phyloP scores from a whole-genome alignment of 2,113 vertebrate genomes.

The Rhineura floridana region DNA sequence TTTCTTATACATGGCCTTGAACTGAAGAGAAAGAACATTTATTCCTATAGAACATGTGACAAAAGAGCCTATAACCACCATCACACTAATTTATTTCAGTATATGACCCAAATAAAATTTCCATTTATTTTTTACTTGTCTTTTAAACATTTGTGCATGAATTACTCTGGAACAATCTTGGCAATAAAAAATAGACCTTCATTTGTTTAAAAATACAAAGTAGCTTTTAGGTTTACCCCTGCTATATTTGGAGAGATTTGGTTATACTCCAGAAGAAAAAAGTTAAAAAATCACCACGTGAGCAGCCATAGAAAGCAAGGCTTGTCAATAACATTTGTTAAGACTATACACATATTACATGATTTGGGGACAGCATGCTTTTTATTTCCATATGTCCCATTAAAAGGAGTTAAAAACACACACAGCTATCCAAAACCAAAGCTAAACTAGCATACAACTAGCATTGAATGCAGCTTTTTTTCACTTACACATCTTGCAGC shows the following conservation, averaged over 20 bases:
- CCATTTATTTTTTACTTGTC: background rate
- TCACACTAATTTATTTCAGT: background rate
- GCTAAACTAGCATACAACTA: constrained; percentile 75
- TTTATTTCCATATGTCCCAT: constrained; percentile 58
- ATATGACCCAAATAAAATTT: background rate
- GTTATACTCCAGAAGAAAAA: constrained; percentile 71
- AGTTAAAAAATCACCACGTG: constrained; percentile 60
- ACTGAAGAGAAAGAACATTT: background rate
- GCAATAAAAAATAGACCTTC: constrained; percentile 30
- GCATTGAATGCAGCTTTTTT: constrained; percentile 59
- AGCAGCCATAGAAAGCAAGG: constrained; percentile 77
- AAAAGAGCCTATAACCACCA: background rate
- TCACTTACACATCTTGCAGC: constrained; percentile 98
- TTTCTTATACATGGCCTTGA: constrained; percentile 13
- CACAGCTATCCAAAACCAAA: constrained; percentile 70
- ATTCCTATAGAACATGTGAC: background rate
- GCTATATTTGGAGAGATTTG: constrained; percentile 58
- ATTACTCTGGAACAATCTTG: constrained; percentile 12
- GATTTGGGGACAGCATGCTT: constrained; percentile 73
- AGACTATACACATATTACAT: constrained; percentile 46
- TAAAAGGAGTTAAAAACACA: constrained; percentile 62
- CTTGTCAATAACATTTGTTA: constrained; percentile 58
- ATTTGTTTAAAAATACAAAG: constrained; percentile 20
- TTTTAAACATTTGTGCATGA: background rate
- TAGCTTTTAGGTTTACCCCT: constrained; percentile 6